Evolutionary conservation across 2,797 vertebrate genomes (phyloP).

Genomic region (Bradypodion ventrale): DNA sequence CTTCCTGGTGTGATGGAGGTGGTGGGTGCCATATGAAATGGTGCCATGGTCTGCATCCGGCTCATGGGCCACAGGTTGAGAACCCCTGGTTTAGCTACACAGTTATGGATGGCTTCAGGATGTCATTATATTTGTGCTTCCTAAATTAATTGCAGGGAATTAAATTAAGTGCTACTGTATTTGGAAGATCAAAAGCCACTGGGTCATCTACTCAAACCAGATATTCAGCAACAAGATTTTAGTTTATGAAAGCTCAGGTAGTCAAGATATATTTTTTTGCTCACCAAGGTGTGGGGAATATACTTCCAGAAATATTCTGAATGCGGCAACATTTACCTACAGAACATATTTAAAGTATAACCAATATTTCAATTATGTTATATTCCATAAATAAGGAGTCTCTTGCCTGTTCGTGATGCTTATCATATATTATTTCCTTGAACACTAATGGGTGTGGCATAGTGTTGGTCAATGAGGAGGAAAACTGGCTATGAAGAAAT

Average conservation of each 20-base stretch:
- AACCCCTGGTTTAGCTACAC: too few species aligned
- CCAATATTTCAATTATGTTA: conserved; percentile 3
- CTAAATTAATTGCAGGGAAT: not conserved
- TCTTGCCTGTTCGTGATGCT: not conserved
- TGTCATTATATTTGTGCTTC: not conserved
- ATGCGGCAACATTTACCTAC: not conserved
- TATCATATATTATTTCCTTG: not conserved
- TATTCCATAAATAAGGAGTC: conserved; percentile 18
- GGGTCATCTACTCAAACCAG: not conserved
- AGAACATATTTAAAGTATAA: not conserved
- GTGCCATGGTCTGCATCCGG: too few species aligned
- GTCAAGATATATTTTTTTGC: not conserved
- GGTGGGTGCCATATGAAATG: too few species aligned
- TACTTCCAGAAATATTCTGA: not conserved
- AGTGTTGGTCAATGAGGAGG: not conserved
- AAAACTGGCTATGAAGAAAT: not conserved
- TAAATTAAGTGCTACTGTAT: too few species aligned
- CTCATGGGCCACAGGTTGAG: too few species aligned
- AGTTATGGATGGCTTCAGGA: not conserved
- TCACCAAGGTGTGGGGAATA: not conserved
- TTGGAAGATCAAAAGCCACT: not conserved
- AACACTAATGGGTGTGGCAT: not conserved
- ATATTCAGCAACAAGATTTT: not conserved
- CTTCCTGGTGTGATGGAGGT: too few species aligned
- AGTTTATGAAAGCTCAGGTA: not conserved